Evolutionary conservation across 2,888 invertebrate genomes (phyloP).

Genomic region (Cerastis leucographa): DNA sequence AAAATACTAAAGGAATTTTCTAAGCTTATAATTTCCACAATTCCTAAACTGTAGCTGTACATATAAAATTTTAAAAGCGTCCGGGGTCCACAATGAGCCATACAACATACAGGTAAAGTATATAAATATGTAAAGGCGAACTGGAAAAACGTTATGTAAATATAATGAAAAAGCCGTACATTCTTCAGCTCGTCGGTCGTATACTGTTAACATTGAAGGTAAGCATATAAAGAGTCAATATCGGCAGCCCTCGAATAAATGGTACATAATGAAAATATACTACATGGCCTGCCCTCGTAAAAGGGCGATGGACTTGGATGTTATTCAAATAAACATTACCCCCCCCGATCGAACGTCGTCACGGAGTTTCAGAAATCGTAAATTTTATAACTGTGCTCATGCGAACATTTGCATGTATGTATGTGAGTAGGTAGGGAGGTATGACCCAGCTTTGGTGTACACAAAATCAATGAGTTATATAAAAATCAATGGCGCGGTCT

Average conservation of each 20-base stretch:
- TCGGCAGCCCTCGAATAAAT: conserved; percentile 84
- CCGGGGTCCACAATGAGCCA: conserved; percentile 40
- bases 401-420: conserved; percentile 68
- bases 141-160: conserved; percentile 77
- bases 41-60: conserved; percentile 11
- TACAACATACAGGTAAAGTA: conserved; percentile 41
- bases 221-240: conserved; percentile 85
- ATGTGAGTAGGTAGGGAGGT: conserved; percentile 54
- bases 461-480: conserved; percentile 59
- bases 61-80: conserved; percentile 57
- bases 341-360: conserved; percentile 80
- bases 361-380: conserved; percentile 82
- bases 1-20: conserved; percentile 16
- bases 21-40: background rate
- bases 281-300: conserved; percentile 82
- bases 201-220: conserved; percentile 83
- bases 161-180: conserved; percentile 79
- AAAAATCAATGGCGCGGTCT: conserved; percentile 59
- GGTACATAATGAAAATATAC: conserved; percentile 88
- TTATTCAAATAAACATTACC: conserved; percentile 87
- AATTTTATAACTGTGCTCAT: conserved; percentile 81
- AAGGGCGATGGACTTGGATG: conserved; percentile 80
- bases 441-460: conserved; percentile 50
- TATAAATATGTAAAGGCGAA: conserved; percentile 55
- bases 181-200: conserved; percentile 74